Base-by-base conservation (phyloP, 2,113 vertebrate species). In the Anser brachyrhynchus region DNA sequence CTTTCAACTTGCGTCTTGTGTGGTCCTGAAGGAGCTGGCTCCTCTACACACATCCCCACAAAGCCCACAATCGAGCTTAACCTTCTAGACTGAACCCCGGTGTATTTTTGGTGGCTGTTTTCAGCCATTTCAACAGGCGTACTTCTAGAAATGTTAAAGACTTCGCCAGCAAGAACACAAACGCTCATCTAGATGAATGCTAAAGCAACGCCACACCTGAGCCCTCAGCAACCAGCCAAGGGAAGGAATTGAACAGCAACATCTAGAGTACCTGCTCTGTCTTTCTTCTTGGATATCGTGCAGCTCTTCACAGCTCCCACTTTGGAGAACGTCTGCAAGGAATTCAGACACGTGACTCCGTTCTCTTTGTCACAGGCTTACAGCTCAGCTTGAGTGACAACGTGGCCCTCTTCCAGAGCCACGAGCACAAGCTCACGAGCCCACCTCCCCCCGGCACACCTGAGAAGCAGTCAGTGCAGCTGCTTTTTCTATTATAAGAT, bases 231-330 rank as follows among this genome's bases (percentile, higher is more conserved):
- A 51, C 12, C 77, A 89, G 76, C 11, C 0, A 7, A n/a, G 54
- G 87, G 89, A 84, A 92, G 79, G 85, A 96, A 95, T 2, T 96
- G 91, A 95, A 89, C 91, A 92, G 75, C 87, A 73, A 6, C 52
- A 44, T 35, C 64, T 70, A 35, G n/a, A 70, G 46, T 96, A 99
- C 99, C 99, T 92, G 98, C 92, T 98, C 98, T 99, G 94, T 98
- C 98, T 98, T 98, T 99, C 97, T 99, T 99, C 98, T 97, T 99
- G 77, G 99, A 99, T 77, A 99, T 95, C 0, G 98, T 98, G 95
- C 99, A 99, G 94, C 97, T 98, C 95, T 97, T 99, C 94, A 99
- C 97, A 26, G 87, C 95, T 43, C 99, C 99, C 94, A 96, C 98
- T 97, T 98, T 99, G 91, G 98, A 98, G 94, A 99, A 99, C 0